Evolutionary conservation across 2,113 vertebrate species (phyloP).

Genomic region (Cinclus mexicanus): DNA sequence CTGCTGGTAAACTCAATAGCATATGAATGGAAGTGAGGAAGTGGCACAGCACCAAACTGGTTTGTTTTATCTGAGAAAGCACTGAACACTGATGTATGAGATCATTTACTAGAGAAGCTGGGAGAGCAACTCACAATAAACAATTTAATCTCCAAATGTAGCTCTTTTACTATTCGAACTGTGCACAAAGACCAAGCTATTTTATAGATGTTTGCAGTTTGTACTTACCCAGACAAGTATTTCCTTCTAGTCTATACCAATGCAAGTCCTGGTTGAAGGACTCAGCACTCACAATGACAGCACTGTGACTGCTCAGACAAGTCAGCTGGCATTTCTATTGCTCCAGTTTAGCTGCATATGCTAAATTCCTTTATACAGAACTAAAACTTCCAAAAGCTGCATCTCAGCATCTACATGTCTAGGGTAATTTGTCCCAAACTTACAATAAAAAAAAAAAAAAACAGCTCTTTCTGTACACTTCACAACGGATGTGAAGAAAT

Average conservation of each 20-base stretch:
- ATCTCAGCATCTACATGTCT: not conserved
- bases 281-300: not conserved
- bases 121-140: not conserved
- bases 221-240: not conserved
- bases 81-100: constrained; percentile 2
- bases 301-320: not conserved
- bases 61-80: constrained; percentile 42
- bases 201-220: constrained; percentile 7
- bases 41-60: not conserved
- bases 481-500: not conserved
- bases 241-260: not conserved
- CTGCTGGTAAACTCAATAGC: constrained; percentile 13
- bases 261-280: not conserved
- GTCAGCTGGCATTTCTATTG: not conserved
- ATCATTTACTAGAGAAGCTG: constrained; percentile 22
- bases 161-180: not conserved
- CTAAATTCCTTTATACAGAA: not conserved
- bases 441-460: not conserved
- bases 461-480: not conserved
- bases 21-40: not conserved
- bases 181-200: not conserved
- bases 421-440: not conserved
- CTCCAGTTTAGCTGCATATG: not conserved
- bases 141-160: not conserved
- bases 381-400: not conserved